phyloP scores from a whole-genome alignment of 2,797 vertebrate genomes.

The Tokudaia tokunoshimensis region DNA sequence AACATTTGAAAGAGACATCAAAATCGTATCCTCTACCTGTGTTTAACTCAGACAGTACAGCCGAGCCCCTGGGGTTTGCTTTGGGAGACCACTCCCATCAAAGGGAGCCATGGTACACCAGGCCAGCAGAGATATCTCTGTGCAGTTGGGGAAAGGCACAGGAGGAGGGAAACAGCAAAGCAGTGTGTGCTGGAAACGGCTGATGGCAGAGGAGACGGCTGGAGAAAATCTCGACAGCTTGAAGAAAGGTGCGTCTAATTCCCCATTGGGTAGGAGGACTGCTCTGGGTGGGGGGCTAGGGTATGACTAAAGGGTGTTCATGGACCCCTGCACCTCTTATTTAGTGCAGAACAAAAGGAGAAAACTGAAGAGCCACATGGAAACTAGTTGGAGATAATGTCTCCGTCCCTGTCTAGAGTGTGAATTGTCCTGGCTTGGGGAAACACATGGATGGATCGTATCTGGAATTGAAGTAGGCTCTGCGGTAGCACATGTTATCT shows the following conservation, averaged over 20 bases:
- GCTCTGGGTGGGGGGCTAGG: not conserved
- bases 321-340: not conserved
- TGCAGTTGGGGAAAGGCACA: fast-evolving
- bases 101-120: no score
- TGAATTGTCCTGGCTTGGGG: not conserved
- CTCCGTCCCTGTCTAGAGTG: not conserved
- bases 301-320: fast-evolving
- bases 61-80: fast-evolving
- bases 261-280: not conserved
- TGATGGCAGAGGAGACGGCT: fast-evolving
- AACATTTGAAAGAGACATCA: not conserved
- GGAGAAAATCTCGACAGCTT: fast-evolving
- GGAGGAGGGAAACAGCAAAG: fast-evolving
- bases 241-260: fast-evolving
- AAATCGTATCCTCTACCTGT: no score
- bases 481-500: not conserved
- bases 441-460: not conserved
- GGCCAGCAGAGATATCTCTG: not conserved
- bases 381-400: not conserved
- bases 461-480: not conserved
- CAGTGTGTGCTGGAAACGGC: not conserved
- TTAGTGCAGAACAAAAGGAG: not conserved
- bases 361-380: not conserved
- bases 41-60: not conserved
- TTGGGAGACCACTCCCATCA: not conserved